A percentile compares a stretch with the other conserved stretches of the same genome.
Conservation (phyloP, 2,888 invertebrate species). For the Drosophila mimica region DNA sequence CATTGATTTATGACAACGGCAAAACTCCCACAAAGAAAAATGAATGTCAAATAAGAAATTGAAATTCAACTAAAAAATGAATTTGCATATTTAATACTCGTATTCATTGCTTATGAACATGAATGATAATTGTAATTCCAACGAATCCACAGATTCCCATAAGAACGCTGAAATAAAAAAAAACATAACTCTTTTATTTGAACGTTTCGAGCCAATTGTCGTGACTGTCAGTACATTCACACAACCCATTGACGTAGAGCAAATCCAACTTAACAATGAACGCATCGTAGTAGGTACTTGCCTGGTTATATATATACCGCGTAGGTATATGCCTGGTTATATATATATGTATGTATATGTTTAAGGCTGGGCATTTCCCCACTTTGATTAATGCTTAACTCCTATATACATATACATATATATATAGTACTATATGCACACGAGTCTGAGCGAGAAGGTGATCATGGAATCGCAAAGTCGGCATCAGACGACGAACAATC, state of each 20-base stretch:
- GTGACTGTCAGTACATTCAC: conserved; percentile 47
- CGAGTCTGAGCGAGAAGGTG: conserved; percentile 49
- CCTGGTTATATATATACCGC: background rate
- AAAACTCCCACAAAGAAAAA: conserved; percentile 17
- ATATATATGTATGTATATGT: conserved; percentile 15
- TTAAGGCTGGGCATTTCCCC: conserved; percentile 66
- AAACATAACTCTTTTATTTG: background rate
- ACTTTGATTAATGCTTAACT: conserved; percentile 54
- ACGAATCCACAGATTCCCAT: conserved; percentile 40
- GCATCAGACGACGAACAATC: conserved; percentile 27
- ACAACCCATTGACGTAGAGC: conserved; percentile 37
- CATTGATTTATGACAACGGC: conserved; percentile 7
- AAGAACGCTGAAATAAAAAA: conserved; percentile 11
- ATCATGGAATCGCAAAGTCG: conserved; percentile 14
- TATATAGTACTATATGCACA: conserved; percentile 11
- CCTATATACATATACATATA: background rate
- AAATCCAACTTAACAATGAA: conserved; percentile 17
- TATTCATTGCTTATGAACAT: conserved; percentile 21
- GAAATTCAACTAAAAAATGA: conserved; percentile 14
- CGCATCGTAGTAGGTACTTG: background rate
- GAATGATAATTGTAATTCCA: conserved; percentile 47
- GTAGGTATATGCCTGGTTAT: background rate
- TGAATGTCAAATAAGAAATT: background rate
- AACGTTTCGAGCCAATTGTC: conserved; percentile 40
- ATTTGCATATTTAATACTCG: conserved; percentile 29